phyloP scores from a whole-genome alignment of 1,140 invertebrate genomes.

The Lethocerus indicus region DNA sequence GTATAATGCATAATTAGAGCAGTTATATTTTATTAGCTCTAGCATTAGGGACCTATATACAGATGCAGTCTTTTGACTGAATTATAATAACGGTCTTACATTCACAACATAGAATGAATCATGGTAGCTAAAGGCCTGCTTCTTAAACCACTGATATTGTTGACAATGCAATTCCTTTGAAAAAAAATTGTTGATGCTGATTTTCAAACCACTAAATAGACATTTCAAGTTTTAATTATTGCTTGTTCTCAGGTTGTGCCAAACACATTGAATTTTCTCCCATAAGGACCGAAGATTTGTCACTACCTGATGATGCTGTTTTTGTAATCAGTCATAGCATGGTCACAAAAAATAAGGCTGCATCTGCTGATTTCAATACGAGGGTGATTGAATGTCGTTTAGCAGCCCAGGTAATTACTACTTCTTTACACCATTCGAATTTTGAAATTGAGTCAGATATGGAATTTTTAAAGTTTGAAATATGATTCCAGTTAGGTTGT shows the following conservation, averaged over 20 bases:
- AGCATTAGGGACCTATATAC: no score
- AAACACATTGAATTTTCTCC: conserved; percentile 92
- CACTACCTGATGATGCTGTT: conserved; percentile 56
- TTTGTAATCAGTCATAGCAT: conserved; percentile 92
- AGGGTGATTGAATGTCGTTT: conserved; percentile 88
- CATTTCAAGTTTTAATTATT: conserved; percentile 3
- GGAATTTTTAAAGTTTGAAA: background rate
- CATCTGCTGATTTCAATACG: conserved; percentile 75
- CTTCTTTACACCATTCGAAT: background rate
- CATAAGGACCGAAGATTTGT: conserved; percentile 55
- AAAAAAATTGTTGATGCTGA: no score
- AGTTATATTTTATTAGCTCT: no score
- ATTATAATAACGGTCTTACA: no score
- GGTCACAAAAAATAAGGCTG: conserved; percentile 84
- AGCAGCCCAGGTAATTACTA: conserved; percentile 50
- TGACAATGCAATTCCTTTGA: no score
- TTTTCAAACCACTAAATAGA: no score
- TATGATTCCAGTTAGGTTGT: background rate
- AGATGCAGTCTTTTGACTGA: no score
- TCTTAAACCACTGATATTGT: no score
- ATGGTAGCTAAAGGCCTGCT: no score
- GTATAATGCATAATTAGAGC: no score
- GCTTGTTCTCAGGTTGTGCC: conserved; percentile 42
- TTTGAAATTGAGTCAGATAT: no score
- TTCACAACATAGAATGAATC: no score